phyloP scores from a whole-genome alignment of 1,140 invertebrate species.

The Cherax destructor region DNA sequence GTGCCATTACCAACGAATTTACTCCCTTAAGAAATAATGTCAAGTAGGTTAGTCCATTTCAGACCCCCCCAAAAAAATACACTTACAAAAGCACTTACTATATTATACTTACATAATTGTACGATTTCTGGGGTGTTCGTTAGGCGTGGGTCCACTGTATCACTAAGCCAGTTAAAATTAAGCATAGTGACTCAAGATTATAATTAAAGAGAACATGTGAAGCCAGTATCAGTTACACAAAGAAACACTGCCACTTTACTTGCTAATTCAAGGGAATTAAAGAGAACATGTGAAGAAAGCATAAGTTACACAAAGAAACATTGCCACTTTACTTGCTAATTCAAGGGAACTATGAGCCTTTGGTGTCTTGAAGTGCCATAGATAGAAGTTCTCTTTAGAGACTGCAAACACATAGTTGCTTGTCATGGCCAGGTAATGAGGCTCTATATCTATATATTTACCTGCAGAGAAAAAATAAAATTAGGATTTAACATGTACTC shows the following conservation, averaged over 20 bases:
- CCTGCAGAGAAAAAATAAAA: slow-evolving; percentile 72
- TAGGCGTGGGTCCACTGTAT: too few relatives aligned
- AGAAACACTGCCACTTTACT: slow-evolving; percentile 54
- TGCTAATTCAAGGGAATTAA: slow-evolving; percentile 76
- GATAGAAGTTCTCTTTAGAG: slow-evolving; percentile 85
- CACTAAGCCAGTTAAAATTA: too few relatives aligned
- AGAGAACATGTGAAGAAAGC: not conserved
- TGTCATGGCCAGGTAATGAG: slow-evolving; percentile 86
- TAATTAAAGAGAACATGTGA: not conserved
- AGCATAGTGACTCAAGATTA: not conserved
- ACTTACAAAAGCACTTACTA: too few relatives aligned
- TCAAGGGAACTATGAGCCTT: slow-evolving; percentile 79
- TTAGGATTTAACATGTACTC: not conserved
- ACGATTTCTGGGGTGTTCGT: too few relatives aligned
- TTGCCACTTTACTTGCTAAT: slow-evolving; percentile 73
- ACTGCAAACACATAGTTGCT: slow-evolving; percentile 85
- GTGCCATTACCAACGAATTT: too few relatives aligned
- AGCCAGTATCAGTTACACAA: too few relatives aligned
- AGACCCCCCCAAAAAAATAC: too few relatives aligned
- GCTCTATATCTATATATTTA: slow-evolving; percentile 86
- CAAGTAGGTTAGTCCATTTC: too few relatives aligned
- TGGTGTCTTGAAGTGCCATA: slow-evolving; percentile 92
- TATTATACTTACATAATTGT: too few relatives aligned
- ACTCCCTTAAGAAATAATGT: too few relatives aligned
- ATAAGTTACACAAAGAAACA: too few relatives aligned